Base-by-base conservation (phyloP, 2,888 invertebrate genomes). In the Drosophila ustulata region DNA sequence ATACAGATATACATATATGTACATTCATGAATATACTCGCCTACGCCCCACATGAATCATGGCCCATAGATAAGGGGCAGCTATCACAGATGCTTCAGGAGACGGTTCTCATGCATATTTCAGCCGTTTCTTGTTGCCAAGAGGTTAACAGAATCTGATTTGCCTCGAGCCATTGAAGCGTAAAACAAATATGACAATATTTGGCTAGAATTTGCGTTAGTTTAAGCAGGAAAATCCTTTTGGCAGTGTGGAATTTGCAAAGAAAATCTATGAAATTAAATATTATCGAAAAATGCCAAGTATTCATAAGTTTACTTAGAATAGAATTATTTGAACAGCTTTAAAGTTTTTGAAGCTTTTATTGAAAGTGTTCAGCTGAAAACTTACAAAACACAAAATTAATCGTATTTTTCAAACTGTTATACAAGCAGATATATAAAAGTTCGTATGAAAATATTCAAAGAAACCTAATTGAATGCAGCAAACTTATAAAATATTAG, bases 11-110 rank as follows among this genome's bases (percentile, higher is more conserved):
- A 51, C 37, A 30, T 45, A 52, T 37, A 45, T 47, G 51, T 49
- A 50, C 49, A 41, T 13, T 45, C 43, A 41, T 34, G 41, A 46
- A 58, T 55, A 37, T 45, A 39, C 23, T 26, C 37, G 56, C 34
- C 32, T 59, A 53, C 56, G 49, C 46, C 50, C 39, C 50, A 46
- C 41, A 58, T 45, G 32, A 61, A 34, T 63, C 47, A 59, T 28
- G 28, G 26, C 25, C 45, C 37, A 26, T 39, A 45, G 58, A 78
- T 78, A 75, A 78, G 18, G 18, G 64, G 45, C 56, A 45, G 64
- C 11, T 7, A 58, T 47, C 11, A 50, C 37, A 41, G 49, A 43
- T 63, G 43, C 11, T 43, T 43, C 2, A 25, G 47, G 25, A 47
- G 34, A 46, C 18, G 39, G 4, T 7, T 39, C n/a, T 23, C 28